Percentiles rank a stretch among this genome's conserved stretches.
These are phyloP conservation scores for Oplegnathus fasciatus DNA, from an alignment of 2,113 vertebrate genomes.

Conservation along the genomic window DNA sequence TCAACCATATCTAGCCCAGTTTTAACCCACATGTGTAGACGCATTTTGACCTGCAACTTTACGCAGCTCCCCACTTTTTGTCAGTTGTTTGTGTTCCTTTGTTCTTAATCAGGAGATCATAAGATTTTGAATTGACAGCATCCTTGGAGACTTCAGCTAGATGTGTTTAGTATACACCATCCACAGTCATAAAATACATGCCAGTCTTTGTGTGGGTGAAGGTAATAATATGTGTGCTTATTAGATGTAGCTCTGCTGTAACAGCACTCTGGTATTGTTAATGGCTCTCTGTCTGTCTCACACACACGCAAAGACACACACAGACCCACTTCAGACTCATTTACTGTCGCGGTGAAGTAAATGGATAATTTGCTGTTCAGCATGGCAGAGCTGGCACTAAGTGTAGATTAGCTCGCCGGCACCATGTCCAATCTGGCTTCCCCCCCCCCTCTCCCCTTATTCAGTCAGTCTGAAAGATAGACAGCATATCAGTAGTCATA, in stretches of 20 bases:
- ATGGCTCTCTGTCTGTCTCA: neutral
- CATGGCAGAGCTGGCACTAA: slow-evolving; percentile 70
- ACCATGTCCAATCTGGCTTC: slow-evolving; percentile 69
- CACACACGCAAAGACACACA: slow-evolving; percentile 27
- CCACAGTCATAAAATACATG: slow-evolving; percentile 19
- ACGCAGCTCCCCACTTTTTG: neutral
- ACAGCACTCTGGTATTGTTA: slow-evolving; percentile 33
- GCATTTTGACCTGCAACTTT: neutral
- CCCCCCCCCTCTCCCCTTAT: slow-evolving; percentile 10
- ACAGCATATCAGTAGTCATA: slow-evolving; percentile 77
- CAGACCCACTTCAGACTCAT: slow-evolving; percentile 64
- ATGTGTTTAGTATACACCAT: slow-evolving; percentile 38
- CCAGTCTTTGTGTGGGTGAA: slow-evolving; percentile 37
- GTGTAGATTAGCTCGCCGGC: slow-evolving; percentile 68
- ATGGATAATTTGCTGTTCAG: slow-evolving; percentile 80
- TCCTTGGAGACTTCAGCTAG: slow-evolving; percentile 10
- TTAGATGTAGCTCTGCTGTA: slow-evolving; percentile 33
- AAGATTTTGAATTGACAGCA: neutral
- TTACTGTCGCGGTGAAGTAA: slow-evolving; percentile 69
- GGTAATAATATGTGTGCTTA: slow-evolving; percentile 42
- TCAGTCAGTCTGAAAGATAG: slow-evolving; percentile 74
- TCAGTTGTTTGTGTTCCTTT: neutral
- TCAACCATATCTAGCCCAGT: neutral
- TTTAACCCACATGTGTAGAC: neutral
- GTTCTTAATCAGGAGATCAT: slow-evolving; percentile 1